These are phyloP conservation scores for Cataglyphis rosenhaueri DNA, from an alignment of 2,888 invertebrate genomes.

Conservation along the genomic window DNA sequence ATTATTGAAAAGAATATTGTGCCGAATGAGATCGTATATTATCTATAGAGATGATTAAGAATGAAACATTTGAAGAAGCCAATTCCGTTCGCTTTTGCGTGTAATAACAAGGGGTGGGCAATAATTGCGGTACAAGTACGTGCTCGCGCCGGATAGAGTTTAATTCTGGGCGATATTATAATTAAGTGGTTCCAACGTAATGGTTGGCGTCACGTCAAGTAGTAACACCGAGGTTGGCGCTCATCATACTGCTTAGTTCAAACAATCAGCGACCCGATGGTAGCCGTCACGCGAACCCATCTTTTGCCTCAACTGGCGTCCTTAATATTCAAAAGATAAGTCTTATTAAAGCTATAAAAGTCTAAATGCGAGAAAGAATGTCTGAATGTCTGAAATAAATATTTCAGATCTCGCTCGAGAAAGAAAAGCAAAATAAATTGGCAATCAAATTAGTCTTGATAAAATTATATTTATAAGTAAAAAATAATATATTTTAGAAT, in stretches of 20 bases:
- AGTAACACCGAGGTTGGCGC: conserved; percentile 77
- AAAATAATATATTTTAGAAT: neutral
- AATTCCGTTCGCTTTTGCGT: conserved; percentile 71
- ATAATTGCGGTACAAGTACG: conserved; percentile 85
- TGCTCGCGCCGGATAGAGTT: conserved; percentile 84
- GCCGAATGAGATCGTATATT: conserved; percentile 50
- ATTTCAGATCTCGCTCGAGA: neutral
- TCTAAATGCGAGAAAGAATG: neutral
- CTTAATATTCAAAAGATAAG: conserved; percentile 55
- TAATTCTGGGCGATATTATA: conserved; percentile 85
- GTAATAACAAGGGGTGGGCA: conserved; percentile 80
- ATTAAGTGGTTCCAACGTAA: conserved; percentile 85
- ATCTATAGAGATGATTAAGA: neutral
- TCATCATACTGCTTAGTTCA: conserved; percentile 79
- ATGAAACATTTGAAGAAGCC: conserved; percentile 58
- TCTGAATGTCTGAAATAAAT: neutral
- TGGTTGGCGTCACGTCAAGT: conserved; percentile 84
- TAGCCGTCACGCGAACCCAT: conserved; percentile 81
- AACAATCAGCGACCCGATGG: conserved; percentile 84
- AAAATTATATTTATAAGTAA: neutral
- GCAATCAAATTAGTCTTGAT: neutral
- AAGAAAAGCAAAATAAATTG: neutral
- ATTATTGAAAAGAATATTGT: conserved; percentile 59
- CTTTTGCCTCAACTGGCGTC: conserved; percentile 66
- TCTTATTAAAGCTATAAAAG: conserved; percentile 55